Base-by-base conservation (phyloP, 2,797 vertebrate species). In the Ictinia mississippiensis region DNA sequence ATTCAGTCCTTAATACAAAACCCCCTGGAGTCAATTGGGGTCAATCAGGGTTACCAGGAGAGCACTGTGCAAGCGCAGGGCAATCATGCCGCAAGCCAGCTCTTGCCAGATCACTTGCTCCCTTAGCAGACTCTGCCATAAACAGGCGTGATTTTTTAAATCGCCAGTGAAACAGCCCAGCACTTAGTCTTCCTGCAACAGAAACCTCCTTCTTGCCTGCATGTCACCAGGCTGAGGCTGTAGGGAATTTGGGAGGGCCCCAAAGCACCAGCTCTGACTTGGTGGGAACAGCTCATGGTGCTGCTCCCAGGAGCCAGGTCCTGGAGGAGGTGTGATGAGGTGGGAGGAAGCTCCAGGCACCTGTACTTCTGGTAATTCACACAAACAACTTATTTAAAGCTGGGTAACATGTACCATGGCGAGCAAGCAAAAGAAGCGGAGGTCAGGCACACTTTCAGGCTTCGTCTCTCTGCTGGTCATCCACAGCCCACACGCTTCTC, bases 321-420 rank as follows among this genome's bases (percentile, higher is more conserved):
- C 88, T 42, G 90, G 74, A 87, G 86, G 93, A 93, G 81, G 92
- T 87, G 83, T 38, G 93, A 96, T 15, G 65, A 91, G 25, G 91
- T 95, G 85, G 87, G 89, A 95, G 73, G 95, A 86, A 81, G 75
- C 72, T 90, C 78, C 84, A 68, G 79, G 87, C 92, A 97, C 92
- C 92, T 91, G 74, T 55, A 59, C 59, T 71, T 66, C 52, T 67
- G 77, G 22, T 77, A 89, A 56, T 67, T 87, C 93, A 84, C 35
- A 42, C 12, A 77, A 95, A 91, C 80, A 89, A 83, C 49, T 90
- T 93, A 87, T 80, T 96, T 77, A 95, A 92, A 80, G 88, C 66
- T 62, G 68, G 37, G 40, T 49, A 94, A 88, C 0, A 1, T 3
- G 12, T 61, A 83, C 23, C 15, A 40, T 4, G 42, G 68, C 4